phyloP scores from a whole-genome alignment of 2,888 invertebrate genomes.

The Thalpophila matura region DNA sequence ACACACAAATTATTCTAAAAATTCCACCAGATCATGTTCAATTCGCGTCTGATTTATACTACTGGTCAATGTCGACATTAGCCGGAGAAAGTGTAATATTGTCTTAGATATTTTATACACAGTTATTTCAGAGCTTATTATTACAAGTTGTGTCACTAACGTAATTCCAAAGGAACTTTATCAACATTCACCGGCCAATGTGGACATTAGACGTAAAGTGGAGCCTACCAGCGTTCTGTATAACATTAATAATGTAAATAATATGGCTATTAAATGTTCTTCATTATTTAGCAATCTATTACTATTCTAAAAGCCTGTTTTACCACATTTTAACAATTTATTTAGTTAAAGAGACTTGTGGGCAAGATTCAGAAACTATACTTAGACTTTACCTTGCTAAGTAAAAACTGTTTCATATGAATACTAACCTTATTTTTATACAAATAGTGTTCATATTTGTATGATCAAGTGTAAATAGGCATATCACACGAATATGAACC shows the following conservation, averaged over 20 bases:
- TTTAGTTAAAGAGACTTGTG: conserved; percentile 41
- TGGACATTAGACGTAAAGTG: conserved; percentile 39
- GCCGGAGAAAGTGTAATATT: conserved; percentile 19
- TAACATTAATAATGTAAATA: conserved; percentile 72
- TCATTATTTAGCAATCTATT: conserved; percentile 59
- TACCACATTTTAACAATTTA: conserved; percentile 50
- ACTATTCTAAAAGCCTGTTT: conserved; percentile 54
- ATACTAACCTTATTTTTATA: too few relatives aligned
- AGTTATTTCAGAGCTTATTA: not conserved
- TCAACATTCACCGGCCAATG: conserved; percentile 36
- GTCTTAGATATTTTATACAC: not conserved
- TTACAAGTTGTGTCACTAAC: too few relatives aligned
- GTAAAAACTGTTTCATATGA: too few relatives aligned
- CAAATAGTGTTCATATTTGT: too few relatives aligned
- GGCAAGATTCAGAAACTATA: too few relatives aligned
- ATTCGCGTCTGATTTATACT: conserved; percentile 43
- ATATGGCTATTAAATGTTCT: conserved; percentile 81
- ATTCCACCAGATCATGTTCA: conserved; percentile 69
- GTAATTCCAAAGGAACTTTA: conserved; percentile 9
- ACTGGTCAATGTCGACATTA: conserved; percentile 35
- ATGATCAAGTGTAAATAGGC: too few relatives aligned
- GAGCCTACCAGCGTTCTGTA: conserved; percentile 38
- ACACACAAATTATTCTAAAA: conserved; percentile 68
- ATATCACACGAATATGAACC: too few relatives aligned
- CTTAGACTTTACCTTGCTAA: too few relatives aligned